These are phyloP conservation scores for Pseudomyrmex pallidus DNA, from an alignment of 1,140 invertebrate genomes.

Conservation along the genomic window DNA sequence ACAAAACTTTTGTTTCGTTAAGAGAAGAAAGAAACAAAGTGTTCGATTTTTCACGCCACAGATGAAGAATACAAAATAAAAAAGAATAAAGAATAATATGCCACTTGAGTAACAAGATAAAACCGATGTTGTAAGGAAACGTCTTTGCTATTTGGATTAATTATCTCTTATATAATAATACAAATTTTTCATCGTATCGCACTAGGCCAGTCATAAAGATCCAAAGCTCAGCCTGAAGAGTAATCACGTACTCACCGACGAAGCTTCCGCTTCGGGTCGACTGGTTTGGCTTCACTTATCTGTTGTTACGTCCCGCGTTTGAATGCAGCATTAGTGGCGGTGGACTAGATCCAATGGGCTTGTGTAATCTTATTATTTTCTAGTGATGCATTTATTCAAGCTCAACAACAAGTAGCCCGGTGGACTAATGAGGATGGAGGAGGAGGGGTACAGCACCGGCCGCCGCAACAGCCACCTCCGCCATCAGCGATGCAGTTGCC, in stretches of 20 bases:
- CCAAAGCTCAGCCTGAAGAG: not conserved
- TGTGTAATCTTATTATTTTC: conserved; percentile 90
- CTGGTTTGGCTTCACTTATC: conserved; percentile 40
- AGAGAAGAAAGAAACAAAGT: not conserved
- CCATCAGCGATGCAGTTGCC: conserved; percentile 76
- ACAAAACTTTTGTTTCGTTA: not conserved
- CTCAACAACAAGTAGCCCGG: conserved; percentile 95
- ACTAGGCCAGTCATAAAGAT: not conserved
- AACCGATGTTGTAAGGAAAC: too few species aligned
- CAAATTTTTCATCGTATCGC: not conserved
- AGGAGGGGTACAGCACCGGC: conserved; percentile 87
- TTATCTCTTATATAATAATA: not conserved
- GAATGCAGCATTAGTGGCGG: conserved; percentile 79
- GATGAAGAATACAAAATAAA: not conserved
- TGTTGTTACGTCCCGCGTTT: conserved; percentile 55
- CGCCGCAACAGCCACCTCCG: conserved; percentile 80
- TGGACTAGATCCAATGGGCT: conserved; percentile 83
- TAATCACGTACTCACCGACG: conserved; percentile 35
- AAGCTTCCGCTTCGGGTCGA: conserved; percentile 15
- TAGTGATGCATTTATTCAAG: conserved; percentile 97
- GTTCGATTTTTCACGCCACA: not conserved
- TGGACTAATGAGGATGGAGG: conserved; percentile 93
- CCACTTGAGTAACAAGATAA: too few species aligned
- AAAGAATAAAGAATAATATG: too few species aligned
- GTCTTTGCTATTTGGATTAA: not conserved